Percentiles rank a stretch among this genome's conserved stretches.
Evolutionary conservation across 2,888 invertebrate species (phyloP).

Genomic region (Sarcophaga variegata): DNA sequence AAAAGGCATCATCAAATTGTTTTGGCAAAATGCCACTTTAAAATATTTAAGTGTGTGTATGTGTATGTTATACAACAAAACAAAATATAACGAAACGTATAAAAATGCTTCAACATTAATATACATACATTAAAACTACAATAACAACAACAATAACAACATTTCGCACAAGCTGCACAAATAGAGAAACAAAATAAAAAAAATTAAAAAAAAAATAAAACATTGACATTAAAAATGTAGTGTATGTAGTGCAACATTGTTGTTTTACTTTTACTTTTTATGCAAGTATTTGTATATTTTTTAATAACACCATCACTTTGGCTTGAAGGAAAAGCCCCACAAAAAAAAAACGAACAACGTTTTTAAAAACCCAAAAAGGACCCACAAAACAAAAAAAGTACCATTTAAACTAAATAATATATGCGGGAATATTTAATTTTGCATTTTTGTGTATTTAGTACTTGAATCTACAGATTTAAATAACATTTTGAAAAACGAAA

Average conservation of each 20-base stretch:
- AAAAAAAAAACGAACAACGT: not conserved
- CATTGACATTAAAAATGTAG: conserved; percentile 64
- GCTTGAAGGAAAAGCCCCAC: conserved; percentile 37
- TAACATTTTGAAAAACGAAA: not conserved
- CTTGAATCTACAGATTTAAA: conserved; percentile 53
- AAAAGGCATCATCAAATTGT: conserved; percentile 56
- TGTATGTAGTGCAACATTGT: conserved; percentile 28
- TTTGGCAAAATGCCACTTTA: conserved; percentile 68
- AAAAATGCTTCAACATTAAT: conserved; percentile 45
- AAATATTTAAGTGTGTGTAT: conserved; percentile 29
- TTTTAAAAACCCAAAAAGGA: not conserved
- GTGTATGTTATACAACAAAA: not conserved
- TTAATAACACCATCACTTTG: conserved; percentile 55
- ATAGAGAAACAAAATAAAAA: conserved; percentile 1
- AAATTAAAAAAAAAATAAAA: conserved; percentile 31
- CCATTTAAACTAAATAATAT: conserved; percentile 1
- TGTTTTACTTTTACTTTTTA: conserved; percentile 57
- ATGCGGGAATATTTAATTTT: conserved; percentile 25
- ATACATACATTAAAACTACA: conserved; percentile 43
- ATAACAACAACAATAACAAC: not conserved
- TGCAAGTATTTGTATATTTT: conserved; percentile 4
- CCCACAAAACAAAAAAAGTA: not conserved
- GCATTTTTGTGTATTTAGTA: conserved; percentile 30
- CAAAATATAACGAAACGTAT: not conserved
- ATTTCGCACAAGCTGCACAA: conserved; percentile 54